Evolutionary conservation across 2,113 vertebrate genomes (phyloP).

Genomic region (Labeo catla): DNA sequence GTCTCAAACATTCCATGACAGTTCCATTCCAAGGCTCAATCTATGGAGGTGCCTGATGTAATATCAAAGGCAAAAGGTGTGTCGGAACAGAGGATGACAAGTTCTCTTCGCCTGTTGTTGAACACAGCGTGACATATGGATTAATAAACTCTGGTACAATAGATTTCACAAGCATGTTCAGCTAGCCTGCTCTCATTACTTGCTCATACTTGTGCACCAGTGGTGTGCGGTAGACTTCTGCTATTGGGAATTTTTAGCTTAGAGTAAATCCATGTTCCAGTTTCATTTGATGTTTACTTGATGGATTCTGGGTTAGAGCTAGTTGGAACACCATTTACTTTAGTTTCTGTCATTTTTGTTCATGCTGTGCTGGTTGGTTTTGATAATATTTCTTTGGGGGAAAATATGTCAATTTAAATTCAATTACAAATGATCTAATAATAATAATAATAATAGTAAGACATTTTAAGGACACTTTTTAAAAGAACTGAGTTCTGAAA

Average conservation of each 20-base stretch:
- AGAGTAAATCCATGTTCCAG: not conserved
- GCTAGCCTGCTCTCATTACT: not conserved
- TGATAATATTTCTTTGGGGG: not conserved
- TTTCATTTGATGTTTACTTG: not conserved
- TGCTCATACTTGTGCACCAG: not conserved
- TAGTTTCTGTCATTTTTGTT: not conserved
- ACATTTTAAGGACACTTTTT: no score
- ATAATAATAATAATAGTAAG: no score
- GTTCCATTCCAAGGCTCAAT: slow-evolving; percentile 48
- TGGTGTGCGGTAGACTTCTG: not conserved
- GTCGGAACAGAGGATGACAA: slow-evolving; percentile 47
- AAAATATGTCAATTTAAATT: no score
- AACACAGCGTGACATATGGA: slow-evolving; percentile 44
- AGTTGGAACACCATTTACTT: not conserved
- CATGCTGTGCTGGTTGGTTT: not conserved
- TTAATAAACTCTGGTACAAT: slow-evolving; percentile 27
- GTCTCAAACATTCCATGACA: slow-evolving; percentile 41
- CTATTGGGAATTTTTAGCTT: not conserved
- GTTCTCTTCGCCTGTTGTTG: slow-evolving; percentile 39
- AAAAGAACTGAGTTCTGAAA: not conserved
- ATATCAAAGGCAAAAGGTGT: slow-evolving; percentile 49
- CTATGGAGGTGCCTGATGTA: slow-evolving; percentile 44
- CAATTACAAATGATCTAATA: no score
- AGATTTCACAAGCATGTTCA: not conserved
- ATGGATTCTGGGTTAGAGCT: not conserved